Evolutionary conservation across 2,113 vertebrate genomes (phyloP).

Genomic region (Dicerorhinus sumatrensis): DNA sequence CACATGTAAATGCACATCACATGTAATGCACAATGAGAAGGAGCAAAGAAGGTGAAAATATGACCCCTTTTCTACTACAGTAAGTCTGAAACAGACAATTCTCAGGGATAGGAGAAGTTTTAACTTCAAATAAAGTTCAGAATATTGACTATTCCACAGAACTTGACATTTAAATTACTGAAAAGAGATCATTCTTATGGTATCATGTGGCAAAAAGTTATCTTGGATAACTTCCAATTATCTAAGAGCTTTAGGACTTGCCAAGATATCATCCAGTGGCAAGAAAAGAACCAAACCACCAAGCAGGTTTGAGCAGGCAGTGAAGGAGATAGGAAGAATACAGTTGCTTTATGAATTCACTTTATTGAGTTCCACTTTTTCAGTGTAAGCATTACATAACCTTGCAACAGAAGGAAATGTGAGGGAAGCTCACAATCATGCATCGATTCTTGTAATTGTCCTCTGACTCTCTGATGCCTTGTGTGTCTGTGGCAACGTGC

Average conservation of each 20-base stretch:
- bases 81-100: constrained; percentile 10
- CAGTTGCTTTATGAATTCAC: not conserved
- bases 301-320: not conserved
- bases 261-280: constrained; percentile 11
- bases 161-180: constrained; percentile 48
- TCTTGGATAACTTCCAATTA: constrained; percentile 21
- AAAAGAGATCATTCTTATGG: constrained; percentile 44
- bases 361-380: not conserved
- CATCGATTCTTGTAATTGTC: not conserved
- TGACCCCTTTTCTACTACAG: not conserved
- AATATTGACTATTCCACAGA: constrained; percentile 24
- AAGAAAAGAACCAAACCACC: constrained; percentile 56
- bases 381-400: not conserved
- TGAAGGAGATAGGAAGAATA: not conserved
- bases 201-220: not conserved
- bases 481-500: not conserved
- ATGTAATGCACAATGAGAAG: not conserved
- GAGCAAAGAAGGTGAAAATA: not conserved
- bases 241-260: constrained; percentile 6
- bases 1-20: too few species aligned
- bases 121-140: constrained; percentile 2
- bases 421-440: not conserved
- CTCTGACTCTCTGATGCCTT: not conserved
- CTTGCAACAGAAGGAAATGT: not conserved
- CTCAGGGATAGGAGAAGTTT: not conserved